Evolutionary conservation across 2,113 vertebrate species (phyloP), one percentile per base, ranked within the genome.

Genomic region (Tragelaphus scriptus): DNA sequence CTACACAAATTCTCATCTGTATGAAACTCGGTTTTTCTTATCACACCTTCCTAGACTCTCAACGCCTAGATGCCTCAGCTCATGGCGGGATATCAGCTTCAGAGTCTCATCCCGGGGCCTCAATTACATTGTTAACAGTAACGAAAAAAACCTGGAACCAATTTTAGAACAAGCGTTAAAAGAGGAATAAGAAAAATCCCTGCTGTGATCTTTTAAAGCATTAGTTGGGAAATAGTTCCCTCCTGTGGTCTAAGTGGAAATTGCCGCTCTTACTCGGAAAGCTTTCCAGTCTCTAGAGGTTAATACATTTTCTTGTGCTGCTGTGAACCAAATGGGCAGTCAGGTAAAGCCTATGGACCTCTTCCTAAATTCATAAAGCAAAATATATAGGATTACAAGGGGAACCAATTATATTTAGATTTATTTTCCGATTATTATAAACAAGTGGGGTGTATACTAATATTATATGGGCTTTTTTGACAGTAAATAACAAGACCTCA

Each of bases 71-170:
- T n/a, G 47, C 61, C 79, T 91, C 90, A 14, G 80, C 79, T 93
- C 95, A 53, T 44, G 89, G 94, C 16, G 0, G 59, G 75, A 14
- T 58, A 40, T 75, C 95, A 75, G 40, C 79, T 32, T 28, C 77
- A 87, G 77, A 91, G 65, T 19, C 71, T 80, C 93, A 23, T 91
- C 93, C 51, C 84, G 17, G 61, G 63, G 25, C 51, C 91, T 89
- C 91, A 91, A 15, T 90, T 96, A 93, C 84, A 77, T n/a, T 53
- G 95, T 75, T 91, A 85, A 75, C 82, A 16, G 61, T 51, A 68
- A 97, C 93, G 79, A 68, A 44, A 89, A 36, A 91, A 97, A 96
- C 94, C 79, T 56, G 84, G 93, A 94, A 97, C 94, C 93, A 95
- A 85, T 96, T 97, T 97, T 93, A 95, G 91, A 96, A 85, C 68